Percentiles rank a stretch among this genome's conserved stretches.
Conservation (phyloP, 30 jellyfish, hydroid and myxozoan species). For the Nemopilema nomurai region DNA sequence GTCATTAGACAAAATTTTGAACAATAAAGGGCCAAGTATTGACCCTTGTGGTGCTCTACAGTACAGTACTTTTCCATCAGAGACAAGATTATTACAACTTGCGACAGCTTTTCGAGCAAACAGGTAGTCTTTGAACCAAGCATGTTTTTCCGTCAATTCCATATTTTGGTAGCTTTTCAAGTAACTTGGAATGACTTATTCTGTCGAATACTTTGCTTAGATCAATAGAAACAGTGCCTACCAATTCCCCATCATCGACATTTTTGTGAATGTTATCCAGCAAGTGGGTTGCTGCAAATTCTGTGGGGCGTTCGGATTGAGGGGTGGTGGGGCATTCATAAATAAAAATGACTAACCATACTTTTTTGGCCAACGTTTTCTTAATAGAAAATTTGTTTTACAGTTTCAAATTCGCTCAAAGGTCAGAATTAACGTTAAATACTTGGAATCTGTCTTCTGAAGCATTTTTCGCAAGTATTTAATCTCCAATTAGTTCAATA, state of each 20-base stretch:
- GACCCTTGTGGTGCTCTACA: slow-evolving; percentile 67
- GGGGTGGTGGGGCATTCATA: too few relatives aligned
- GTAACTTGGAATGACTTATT: not conserved
- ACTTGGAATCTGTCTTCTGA: too few relatives aligned
- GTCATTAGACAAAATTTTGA: slow-evolving; percentile 28
- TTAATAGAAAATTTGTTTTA: too few relatives aligned
- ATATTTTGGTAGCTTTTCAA: slow-evolving; percentile 34
- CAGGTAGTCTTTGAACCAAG: slow-evolving; percentile 67
- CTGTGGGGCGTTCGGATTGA: slow-evolving; percentile 43
- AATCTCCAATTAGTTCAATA: too few relatives aligned
- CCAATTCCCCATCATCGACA: slow-evolving; percentile 41
- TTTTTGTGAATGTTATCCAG: slow-evolving; percentile 16
- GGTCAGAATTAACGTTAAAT: too few relatives aligned
- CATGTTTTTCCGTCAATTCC: slow-evolving; percentile 58
- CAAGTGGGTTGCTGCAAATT: slow-evolving; percentile 54
- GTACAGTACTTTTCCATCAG: slow-evolving; percentile 46
- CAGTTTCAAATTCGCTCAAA: too few relatives aligned
- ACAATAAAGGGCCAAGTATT: slow-evolving; percentile 53
- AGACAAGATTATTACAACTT: slow-evolving; percentile 46
- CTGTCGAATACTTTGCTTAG: slow-evolving; percentile 6
- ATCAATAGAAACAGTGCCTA: slow-evolving; percentile 10
- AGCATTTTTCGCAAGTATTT: too few relatives aligned
- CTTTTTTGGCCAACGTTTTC: too few relatives aligned
- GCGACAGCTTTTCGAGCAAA: slow-evolving; percentile 61
- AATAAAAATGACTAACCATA: too few relatives aligned